A percentile compares a stretch with the other conserved stretches of the same genome.
phyloP scores from a whole-genome alignment of 1,140 invertebrate species.

The Tribolium madens region DNA sequence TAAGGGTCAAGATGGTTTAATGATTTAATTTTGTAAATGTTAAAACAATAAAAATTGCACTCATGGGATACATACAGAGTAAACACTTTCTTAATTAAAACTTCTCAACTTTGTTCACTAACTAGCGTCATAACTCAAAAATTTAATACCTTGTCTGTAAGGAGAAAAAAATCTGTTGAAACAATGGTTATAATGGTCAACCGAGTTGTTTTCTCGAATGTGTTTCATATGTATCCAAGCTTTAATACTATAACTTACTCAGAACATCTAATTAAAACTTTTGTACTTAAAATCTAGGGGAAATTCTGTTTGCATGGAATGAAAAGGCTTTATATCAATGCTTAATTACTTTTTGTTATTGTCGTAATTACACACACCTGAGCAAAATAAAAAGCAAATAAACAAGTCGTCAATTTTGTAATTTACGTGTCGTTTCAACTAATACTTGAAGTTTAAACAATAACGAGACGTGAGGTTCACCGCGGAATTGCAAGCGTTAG shows the following conservation, averaged over 20 bases:
- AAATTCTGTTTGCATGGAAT: conserved; percentile 10
- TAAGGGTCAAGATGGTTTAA: conserved; percentile 14
- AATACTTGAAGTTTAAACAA: background rate
- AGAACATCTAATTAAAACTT: conserved; percentile 13
- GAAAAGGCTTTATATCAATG: background rate
- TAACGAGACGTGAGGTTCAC: background rate
- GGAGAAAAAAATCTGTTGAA: background rate
- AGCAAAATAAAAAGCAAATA: background rate
- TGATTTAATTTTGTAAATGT: background rate
- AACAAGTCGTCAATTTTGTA: background rate
- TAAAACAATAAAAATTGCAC: background rate
- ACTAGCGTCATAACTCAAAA: conserved; percentile 26
- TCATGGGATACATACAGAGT: background rate
- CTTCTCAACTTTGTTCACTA: background rate
- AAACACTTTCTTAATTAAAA: conserved; percentile 21
- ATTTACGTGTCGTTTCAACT: background rate
- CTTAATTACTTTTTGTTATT: background rate
- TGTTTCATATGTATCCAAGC: background rate
- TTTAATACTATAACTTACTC: background rate
- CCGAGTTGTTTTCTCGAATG: background rate
- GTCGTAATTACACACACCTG: background rate
- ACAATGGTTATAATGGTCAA: background rate
- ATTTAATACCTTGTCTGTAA: background rate
- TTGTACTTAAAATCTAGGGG: conserved; percentile 3
- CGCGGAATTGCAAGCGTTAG: background rate